Evolutionary conservation across 2,888 invertebrate genomes (phyloP), one percentile per base, ranked within the genome.

Genomic region (Mimachlamys varia): DNA sequence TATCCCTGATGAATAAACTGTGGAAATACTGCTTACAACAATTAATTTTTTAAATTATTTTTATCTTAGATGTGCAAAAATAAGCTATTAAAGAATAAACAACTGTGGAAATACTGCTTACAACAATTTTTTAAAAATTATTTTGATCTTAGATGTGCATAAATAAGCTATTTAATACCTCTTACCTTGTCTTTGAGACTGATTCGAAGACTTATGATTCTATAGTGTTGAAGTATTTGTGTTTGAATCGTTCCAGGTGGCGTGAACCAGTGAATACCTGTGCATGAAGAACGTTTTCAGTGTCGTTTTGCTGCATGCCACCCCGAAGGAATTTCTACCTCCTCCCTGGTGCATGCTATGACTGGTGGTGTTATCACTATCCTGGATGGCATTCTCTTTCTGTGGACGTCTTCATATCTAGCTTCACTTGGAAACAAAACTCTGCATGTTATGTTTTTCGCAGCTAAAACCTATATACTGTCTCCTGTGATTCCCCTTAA

Each of bases 361-460:
- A 76, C 27, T 58, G 58, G 58, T 58, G 58, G 19, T 58, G 58
- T 44, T 44, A 44, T 58, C 58, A 58, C 58, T 27, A 33, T 76
- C 76, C 5, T 12, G 76, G 76, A 76, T 76, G 76, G 33, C 76
- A 27, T 33, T 76, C 33, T 76, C 12, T 76, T 76, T 76, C 76
- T 76, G 76, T 76, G 76, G 76, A 76, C 76, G 17, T 76, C 76
- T 76, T 76, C 76, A 76, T 76, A 76, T 76, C 76, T 76, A 76
- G 76, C 76, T 76, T 76, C 76, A 76, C 27, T 76, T 76, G 12
- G 76, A 15, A 76, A 33, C 76, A 76, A 76, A 76, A 76, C 27
- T 76, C 76, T 76, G 76, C 76, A 76, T 76, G 76, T 76, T 33
- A 76, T 76, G 76, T 76, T 76, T 76, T 76, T 76, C 76, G 76